Evolutionary conservation across 2,113 vertebrate genomes (phyloP).

Genomic region (Nycticryphes semicollaris): DNA sequence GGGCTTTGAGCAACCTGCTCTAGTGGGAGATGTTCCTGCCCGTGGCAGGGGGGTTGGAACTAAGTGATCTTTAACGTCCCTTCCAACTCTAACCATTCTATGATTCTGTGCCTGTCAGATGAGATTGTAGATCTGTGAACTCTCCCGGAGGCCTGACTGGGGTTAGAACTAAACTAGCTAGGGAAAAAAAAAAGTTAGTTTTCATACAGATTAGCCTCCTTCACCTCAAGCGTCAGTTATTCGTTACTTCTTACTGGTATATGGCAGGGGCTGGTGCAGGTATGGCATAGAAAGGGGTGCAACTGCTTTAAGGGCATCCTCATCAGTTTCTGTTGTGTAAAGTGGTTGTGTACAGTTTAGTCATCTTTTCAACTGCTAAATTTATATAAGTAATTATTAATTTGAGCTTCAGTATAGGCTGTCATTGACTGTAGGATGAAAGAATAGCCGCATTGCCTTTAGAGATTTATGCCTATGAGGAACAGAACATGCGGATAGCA

Average conservation of each 20-base stretch:
- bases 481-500: not conserved
- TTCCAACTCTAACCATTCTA: not conserved
- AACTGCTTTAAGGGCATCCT: fast-evolving
- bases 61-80: not conserved
- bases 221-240: fast-evolving
- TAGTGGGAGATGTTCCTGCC: not conserved
- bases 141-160: too few relatives aligned
- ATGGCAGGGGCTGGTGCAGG: not conserved
- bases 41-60: not conserved
- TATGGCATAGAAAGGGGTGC: not conserved
- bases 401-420: not conserved
- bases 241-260: fast-evolving
- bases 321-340: not conserved
- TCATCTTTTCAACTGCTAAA: not conserved
- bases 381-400: not conserved
- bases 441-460: not conserved
- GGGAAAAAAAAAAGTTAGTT: not conserved
- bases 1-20: too few relatives aligned
- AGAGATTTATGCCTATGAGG: not conserved
- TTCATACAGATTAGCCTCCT: not conserved
- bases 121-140: too few relatives aligned
- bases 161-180: not conserved
- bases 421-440: not conserved
- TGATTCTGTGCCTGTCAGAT: not conserved
- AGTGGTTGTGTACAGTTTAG: not conserved